These are phyloP conservation scores for Drosophila subpulchrella DNA, from an alignment of 1,140 invertebrate genomes.

Conservation along the genomic window DNA sequence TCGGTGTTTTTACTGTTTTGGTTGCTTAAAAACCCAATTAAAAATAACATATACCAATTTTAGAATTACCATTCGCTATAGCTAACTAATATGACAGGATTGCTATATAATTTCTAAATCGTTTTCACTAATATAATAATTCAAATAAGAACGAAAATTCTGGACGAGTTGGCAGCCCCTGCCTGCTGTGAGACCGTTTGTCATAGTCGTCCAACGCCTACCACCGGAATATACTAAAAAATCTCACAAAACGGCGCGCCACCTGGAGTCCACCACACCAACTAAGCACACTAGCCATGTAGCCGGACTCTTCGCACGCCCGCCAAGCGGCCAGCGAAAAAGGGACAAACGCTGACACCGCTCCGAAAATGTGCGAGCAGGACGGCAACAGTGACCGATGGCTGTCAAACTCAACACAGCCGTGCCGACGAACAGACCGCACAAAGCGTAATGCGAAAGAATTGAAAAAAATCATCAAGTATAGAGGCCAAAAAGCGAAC, in stretches of 20 bases:
- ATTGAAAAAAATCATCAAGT: slow-evolving; percentile 82
- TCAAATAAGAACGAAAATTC: neutral
- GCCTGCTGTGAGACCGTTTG: slow-evolving; percentile 3
- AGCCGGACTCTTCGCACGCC: slow-evolving; percentile 6
- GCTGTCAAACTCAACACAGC: slow-evolving; percentile 69
- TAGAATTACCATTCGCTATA: no score
- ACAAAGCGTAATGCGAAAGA: slow-evolving; percentile 77
- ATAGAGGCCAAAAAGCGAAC: slow-evolving; percentile 77
- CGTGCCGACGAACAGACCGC: slow-evolving; percentile 76
- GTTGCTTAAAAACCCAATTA: no score
- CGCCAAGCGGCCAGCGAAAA: neutral
- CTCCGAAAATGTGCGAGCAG: neutral
- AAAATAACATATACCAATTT: no score
- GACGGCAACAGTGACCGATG: slow-evolving; percentile 16
- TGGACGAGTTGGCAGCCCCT: neutral
- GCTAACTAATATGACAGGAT: no score
- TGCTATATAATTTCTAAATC: no score
- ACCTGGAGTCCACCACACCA: slow-evolving; percentile 19
- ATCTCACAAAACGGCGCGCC: neutral
- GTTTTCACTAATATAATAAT: neutral
- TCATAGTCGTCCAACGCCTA: slow-evolving; percentile 16
- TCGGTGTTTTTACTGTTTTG: no score
- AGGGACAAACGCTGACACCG: neutral
- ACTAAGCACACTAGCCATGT: neutral
- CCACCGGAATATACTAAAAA: slow-evolving; percentile 6